Evolutionary conservation across 2,797 vertebrate species (phyloP).

Genomic region (Dallia pectoralis): DNA sequence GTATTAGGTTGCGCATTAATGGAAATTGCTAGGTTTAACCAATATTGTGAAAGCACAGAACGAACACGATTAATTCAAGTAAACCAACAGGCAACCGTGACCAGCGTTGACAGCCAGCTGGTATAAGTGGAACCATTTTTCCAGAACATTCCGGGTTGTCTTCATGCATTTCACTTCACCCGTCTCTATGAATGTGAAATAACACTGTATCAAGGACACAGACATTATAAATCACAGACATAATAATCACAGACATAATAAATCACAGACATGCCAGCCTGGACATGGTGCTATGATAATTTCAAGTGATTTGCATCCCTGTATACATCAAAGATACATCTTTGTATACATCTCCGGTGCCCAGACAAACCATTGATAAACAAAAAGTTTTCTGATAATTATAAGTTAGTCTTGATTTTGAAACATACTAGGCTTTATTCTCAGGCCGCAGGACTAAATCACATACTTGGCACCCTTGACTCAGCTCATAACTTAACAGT

Average conservation of each 20-base stretch:
- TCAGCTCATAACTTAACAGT: no score
- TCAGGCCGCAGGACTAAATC: no score
- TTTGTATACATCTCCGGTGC: constrained; percentile 14
- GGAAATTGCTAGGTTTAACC: no score
- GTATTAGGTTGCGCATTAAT: no score
- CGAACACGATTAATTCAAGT: no score
- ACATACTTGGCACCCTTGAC: no score
- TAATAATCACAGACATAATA: constrained; percentile 25
- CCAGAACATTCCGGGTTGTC: no score
- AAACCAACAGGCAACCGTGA: no score
- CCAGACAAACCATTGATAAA: neutral
- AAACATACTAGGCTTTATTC: neutral
- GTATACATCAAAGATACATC: constrained; percentile 20
- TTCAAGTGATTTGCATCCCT: constrained; percentile 15
- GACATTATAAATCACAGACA: constrained; percentile 24
- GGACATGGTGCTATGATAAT: constrained; percentile 3
- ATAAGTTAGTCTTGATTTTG: constrained; percentile 17
- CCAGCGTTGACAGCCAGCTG: no score
- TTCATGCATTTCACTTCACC: neutral
- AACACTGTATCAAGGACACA: constrained; percentile 11
- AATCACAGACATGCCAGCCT: constrained; percentile 1
- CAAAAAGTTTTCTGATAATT: constrained; percentile 19
- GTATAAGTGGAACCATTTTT: no score
- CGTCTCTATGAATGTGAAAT: neutral
- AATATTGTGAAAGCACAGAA: no score